These are phyloP conservation scores for Scaptomyza tumidula DNA, from an alignment of 2,888 invertebrate species.

Conservation along the genomic window DNA sequence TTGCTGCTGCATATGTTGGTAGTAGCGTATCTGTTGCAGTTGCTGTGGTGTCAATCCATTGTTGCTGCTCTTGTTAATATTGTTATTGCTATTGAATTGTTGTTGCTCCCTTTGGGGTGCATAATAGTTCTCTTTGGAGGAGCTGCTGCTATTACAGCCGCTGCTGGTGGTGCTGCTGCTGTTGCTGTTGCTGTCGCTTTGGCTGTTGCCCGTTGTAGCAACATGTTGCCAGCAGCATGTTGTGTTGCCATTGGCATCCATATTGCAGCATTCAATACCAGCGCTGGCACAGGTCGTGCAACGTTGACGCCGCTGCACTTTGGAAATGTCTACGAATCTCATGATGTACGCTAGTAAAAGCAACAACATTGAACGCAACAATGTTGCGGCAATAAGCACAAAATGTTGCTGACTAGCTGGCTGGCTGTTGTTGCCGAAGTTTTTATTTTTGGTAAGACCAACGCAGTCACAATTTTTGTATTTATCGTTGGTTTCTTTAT, in stretches of 20 bases:
- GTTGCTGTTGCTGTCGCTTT: slow-evolving; percentile 75
- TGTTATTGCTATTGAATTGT: slow-evolving; percentile 54
- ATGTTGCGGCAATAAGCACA: slow-evolving; percentile 44
- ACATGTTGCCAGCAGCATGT: slow-evolving; percentile 74
- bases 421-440: too few relatives aligned
- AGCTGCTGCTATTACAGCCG: slow-evolving; percentile 80
- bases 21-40: slow-evolving; percentile 86
- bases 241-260: slow-evolving; percentile 58
- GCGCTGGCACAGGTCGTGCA: slow-evolving; percentile 65
- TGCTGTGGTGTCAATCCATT: slow-evolving; percentile 85
- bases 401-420: background rate
- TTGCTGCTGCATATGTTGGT: slow-evolving; percentile 83
- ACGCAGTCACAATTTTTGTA: slow-evolving; percentile 44
- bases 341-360: slow-evolving; percentile 84
- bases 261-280: slow-evolving; percentile 55
- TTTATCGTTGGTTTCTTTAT: background rate
- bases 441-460: slow-evolving; percentile 72
- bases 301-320: slow-evolving; percentile 77
- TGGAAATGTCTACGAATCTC: slow-evolving; percentile 84
- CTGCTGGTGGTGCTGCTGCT: slow-evolving; percentile 81
- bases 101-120: slow-evolving; percentile 58
- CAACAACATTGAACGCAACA: slow-evolving; percentile 83
- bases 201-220: slow-evolving; percentile 65
- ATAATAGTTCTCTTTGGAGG: slow-evolving; percentile 82
- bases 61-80: slow-evolving; percentile 27